Evolutionary conservation across 2,888 invertebrate genomes (phyloP), one percentile per base, ranked within the genome.

Genomic region (Lacanobia oleracea): DNA sequence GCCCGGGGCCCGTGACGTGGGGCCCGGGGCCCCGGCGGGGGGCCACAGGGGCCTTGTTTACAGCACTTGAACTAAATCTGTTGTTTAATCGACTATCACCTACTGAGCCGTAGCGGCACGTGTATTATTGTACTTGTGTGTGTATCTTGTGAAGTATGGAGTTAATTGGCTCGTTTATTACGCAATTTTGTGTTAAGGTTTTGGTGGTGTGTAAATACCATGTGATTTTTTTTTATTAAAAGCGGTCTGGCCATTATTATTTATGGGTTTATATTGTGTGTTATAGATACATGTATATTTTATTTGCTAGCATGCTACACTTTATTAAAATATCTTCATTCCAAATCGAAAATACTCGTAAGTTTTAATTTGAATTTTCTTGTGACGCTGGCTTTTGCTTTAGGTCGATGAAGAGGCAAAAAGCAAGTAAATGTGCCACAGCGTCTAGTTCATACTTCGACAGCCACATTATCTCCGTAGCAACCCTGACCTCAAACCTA

Each of bases 11-110:
- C 2, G 43, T 21, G 27, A 63, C 45, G 7, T 0, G 67, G 53
- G 54, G 16, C 59, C 72, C 5, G 48, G 50, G 12, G 63, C 50
- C 53, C 63, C 10, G 53, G 66, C 18, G 2, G 16, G 48, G 18
- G 48, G 51, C 68, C 68, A 54, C 66, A 21, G 40, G 66, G 78
- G 75, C 54, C 65, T 48, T 82, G 83, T 79, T 74, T 70, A 70
- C 80, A 63, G 43, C 61, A 59, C 73, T 79, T 61, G 51, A 65
- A 59, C 57, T 59, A 70, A 80, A 70, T 79, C 67, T 64, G 54
- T 64, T 67, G 79, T 67, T 82, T 51, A 78, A 79, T 67, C 66
- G 67, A 65, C 61, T 70, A 67, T 66, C 75, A 65, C 51, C 57
- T 65, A 62, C 57, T 54, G 61, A 57, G 53, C 51, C 64, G 21